Evolutionary conservation across 2,797 vertebrate genomes (phyloP), one percentile per base, ranked within the genome.

Genomic region (Sebastes kiyomatsui): DNA sequence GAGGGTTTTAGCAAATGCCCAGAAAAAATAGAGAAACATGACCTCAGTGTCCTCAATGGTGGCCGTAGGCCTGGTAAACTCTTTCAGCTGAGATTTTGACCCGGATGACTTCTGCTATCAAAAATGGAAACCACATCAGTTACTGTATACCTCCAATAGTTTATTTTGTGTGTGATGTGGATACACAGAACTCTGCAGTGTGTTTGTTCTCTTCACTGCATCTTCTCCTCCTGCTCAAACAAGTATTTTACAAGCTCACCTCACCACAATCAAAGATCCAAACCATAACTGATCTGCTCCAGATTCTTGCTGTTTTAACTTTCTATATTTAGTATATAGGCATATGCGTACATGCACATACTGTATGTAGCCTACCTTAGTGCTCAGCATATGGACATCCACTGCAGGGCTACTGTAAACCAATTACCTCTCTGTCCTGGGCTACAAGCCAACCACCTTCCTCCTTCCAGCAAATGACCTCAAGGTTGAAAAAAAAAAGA

Each of bases 371-470:
- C 16, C 38, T 42, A 46, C 49, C 27, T 65, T 28, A 38, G 12
- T 38, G 25, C 71, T 64, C 65, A 66, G 77, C 66, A 84, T 81
- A 77, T 75, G 77, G 56, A 59, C 67, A 23, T 38, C 71, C 49
- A 61, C 79, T 70, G 80, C 68, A 74, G 81, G 73, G 55, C 69
- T n/a, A 20, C 74, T 61, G 67, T 85, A 72, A 87, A 81, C 70
- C 75, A 84, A 89, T 77, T 83, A 80, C 75, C 67, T 77, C 28
- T 83, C 75, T 81, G 82, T 88, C 70, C 83, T 65, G 80, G 87
- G 87, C 87, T 46, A 42, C 33, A 38, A 68, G 82, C 88, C 90
- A 88, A 58, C 49, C 72, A 66, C 67, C 67, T 75, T 68, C 83
- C 74, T 79, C 80, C 72, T 84, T 86, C 61, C 78, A 84, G 75